Percentiles rank a stretch among this genome's conserved stretches.
Evolutionary conservation across 1,140 invertebrate genomes (phyloP).

Genomic region (Drosophila kanapiae): DNA sequence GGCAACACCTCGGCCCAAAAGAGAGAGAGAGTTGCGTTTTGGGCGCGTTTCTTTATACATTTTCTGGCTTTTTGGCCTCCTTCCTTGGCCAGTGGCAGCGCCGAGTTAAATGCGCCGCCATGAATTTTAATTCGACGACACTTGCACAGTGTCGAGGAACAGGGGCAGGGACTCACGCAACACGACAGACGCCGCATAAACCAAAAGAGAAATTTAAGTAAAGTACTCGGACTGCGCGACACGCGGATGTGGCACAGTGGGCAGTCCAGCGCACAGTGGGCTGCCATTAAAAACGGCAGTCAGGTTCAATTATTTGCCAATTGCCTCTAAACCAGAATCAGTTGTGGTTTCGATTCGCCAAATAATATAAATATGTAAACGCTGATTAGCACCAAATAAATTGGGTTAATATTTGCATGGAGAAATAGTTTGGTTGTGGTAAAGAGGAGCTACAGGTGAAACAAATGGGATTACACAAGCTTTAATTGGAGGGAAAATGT

Average conservation of each 20-base stretch:
- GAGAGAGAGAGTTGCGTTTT: slow-evolving; percentile 17
- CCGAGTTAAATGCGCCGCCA: slow-evolving; percentile 78
- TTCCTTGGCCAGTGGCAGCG: slow-evolving; percentile 54
- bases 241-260: slow-evolving; percentile 25
- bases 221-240: slow-evolving; percentile 36
- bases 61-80: slow-evolving; percentile 29
- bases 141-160: slow-evolving; percentile 54
- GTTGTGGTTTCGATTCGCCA: background rate
- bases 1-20: background rate
- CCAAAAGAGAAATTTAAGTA: slow-evolving; percentile 64
- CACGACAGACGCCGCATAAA: slow-evolving; percentile 66
- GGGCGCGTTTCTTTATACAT: slow-evolving; percentile 33
- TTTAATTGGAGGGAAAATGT: background rate
- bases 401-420: background rate
- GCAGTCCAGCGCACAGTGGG: slow-evolving; percentile 26
- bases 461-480: background rate
- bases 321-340: background rate
- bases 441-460: background rate
- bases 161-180: slow-evolving; percentile 59
- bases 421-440: slow-evolving; percentile 2
- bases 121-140: slow-evolving; percentile 83
- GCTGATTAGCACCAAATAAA: slow-evolving; percentile 15
- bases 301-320: background rate
- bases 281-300: background rate
- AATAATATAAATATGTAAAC: background rate